Evolutionary conservation across 1,140 invertebrate genomes (phyloP).

Genomic region (Batillaria attramentaria): DNA sequence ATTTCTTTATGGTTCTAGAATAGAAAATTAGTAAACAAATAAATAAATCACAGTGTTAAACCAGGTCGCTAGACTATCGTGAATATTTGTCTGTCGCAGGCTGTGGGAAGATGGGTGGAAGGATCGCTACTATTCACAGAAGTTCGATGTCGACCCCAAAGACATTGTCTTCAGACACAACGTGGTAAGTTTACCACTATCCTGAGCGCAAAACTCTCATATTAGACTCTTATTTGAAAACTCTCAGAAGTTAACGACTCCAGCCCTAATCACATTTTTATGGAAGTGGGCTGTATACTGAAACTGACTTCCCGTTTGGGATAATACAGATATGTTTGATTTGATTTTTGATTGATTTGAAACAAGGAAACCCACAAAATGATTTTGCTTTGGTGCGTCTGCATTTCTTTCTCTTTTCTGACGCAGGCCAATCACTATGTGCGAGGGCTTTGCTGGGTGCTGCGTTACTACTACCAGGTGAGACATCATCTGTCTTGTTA

Average conservation of each 20-base stretch:
- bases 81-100: conserved; percentile 70
- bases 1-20: no score
- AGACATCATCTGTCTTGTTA: not conserved
- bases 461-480: conserved; percentile 97
- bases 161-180: conserved; percentile 90
- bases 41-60: no score
- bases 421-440: conserved; percentile 92
- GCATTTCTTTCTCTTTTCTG: not conserved
- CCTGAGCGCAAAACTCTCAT: no score
- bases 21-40: no score
- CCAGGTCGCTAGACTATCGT: no score
- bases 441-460: conserved; percentile 96
- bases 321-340: no score
- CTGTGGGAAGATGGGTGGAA: conserved; percentile 99
- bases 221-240: not conserved
- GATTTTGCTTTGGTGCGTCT: no score
- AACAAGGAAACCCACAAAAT: no score
- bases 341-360: no score
- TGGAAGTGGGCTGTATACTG: not conserved
- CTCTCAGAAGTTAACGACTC: not conserved
- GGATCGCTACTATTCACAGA: conserved; percentile 96
- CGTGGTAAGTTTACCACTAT: conserved; percentile 79
- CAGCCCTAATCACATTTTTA: not conserved
- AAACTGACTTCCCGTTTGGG: not conserved
- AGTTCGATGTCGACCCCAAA: conserved; percentile 89